Percentiles rank a stretch among this genome's conserved stretches.
These are phyloP conservation scores for Columba janthina DNA, from an alignment of 2,113 vertebrate species.

Conservation along the genomic window DNA sequence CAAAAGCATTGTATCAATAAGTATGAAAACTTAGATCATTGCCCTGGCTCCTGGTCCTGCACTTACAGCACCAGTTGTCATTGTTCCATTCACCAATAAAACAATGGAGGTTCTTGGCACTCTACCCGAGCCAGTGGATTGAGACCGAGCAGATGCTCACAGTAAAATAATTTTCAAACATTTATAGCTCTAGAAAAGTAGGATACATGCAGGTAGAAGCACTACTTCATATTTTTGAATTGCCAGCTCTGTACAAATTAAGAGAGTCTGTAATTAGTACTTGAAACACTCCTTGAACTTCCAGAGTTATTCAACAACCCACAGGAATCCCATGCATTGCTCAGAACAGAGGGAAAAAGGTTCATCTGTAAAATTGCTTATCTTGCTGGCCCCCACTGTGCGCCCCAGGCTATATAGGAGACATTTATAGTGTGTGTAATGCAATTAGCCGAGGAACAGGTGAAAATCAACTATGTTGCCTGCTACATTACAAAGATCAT, in stretches of 20 bases:
- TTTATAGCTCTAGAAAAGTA: slow-evolving; percentile 2
- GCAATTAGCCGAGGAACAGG: neutral
- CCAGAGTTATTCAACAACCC: slow-evolving; percentile 20
- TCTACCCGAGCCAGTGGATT: neutral
- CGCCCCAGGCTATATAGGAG: neutral
- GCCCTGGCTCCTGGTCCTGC: neutral
- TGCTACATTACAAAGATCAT: neutral
- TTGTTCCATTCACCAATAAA: neutral
- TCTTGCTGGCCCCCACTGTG: neutral
- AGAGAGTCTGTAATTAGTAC: slow-evolving; percentile 4
- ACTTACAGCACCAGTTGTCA: neutral
- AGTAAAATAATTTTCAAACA: slow-evolving; percentile 4
- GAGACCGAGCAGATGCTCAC: slow-evolving; percentile 24
- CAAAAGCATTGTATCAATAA: neutral
- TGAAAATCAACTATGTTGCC: neutral
- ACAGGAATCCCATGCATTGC: neutral
- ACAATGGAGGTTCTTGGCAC: neutral
- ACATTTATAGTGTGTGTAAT: neutral
- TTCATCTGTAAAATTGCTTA: slow-evolving; percentile 7
- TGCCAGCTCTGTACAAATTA: slow-evolving; percentile 31
- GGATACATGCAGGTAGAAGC: slow-evolving; percentile 37
- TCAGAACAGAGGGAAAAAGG: slow-evolving; percentile 1
- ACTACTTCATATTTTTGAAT: slow-evolving; percentile 42
- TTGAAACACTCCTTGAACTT: slow-evolving; percentile 43
- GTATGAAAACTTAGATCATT: neutral